phyloP scores from a whole-genome alignment of 2,113 vertebrate genomes.

The Hiodon tergisus region DNA sequence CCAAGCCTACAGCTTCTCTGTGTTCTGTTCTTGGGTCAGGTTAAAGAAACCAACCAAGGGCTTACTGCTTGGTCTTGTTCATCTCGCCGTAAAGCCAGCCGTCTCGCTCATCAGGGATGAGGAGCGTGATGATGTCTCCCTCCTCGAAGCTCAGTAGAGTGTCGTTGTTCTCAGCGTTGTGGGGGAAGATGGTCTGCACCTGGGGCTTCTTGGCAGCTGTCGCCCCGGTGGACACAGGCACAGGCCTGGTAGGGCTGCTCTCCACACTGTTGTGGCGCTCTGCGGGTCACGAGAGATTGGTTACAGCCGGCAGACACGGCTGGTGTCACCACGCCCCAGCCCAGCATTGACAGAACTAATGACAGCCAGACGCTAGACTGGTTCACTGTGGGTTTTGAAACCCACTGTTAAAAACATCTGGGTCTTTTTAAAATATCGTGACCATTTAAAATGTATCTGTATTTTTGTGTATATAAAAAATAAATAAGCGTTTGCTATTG shows the following conservation, averaged over 20 bases:
- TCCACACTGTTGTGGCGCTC: conserved; percentile 58
- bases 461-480: too few relatives aligned
- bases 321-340: background rate
- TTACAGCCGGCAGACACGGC: background rate
- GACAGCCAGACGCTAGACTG: too few relatives aligned
- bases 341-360: background rate
- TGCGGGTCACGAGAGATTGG: conserved; percentile 12
- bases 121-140: conserved; percentile 79
- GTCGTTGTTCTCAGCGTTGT: conserved; percentile 73
- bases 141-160: conserved; percentile 86
- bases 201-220: conserved; percentile 80
- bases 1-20: too few relatives aligned
- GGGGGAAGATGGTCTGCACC: conserved; percentile 89
- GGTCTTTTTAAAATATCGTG: too few relatives aligned
- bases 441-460: too few relatives aligned
- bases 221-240: conserved; percentile 84
- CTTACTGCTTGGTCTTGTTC: conserved; percentile 76
- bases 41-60: conserved; percentile 8
- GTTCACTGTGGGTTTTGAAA: too few relatives aligned
- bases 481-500: too few relatives aligned
- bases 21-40: too few relatives aligned
- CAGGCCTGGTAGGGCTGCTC: conserved; percentile 65
- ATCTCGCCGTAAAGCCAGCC: conserved; percentile 96
- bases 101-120: conserved; percentile 85
- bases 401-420: too few relatives aligned